phyloP scores from a whole-genome alignment of 2,888 invertebrate genomes.

The Rhyacophila evoluta region DNA sequence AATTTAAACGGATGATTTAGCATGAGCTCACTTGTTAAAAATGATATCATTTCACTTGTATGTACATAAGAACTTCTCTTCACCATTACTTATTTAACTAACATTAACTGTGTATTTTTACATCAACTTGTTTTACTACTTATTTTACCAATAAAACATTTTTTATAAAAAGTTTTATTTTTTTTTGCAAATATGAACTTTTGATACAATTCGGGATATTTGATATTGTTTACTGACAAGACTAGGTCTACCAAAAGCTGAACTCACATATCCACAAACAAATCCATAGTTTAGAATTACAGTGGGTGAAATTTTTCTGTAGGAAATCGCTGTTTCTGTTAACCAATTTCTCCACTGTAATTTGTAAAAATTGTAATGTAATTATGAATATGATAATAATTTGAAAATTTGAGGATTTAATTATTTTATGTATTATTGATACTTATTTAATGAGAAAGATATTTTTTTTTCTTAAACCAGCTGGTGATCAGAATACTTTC shows the following conservation, averaged over 20 bases:
- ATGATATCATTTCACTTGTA: slow-evolving; percentile 45
- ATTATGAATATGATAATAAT: too few species aligned
- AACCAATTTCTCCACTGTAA: too few species aligned
- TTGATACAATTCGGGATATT: not conserved
- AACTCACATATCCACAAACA: too few species aligned
- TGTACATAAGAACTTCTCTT: slow-evolving; percentile 24
- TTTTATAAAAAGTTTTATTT: slow-evolving; percentile 53
- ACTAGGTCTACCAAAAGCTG: not conserved
- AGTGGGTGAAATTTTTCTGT: too few species aligned
- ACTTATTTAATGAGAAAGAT: too few species aligned
- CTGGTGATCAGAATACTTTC: too few species aligned
- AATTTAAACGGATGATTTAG: slow-evolving; percentile 23
- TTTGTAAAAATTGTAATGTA: too few species aligned
- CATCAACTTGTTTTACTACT: slow-evolving; percentile 71
- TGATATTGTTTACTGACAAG: not conserved
- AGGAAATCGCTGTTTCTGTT: too few species aligned
- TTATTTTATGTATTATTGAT: too few species aligned
- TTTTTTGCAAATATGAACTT: slow-evolving; percentile 20
- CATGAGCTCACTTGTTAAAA: slow-evolving; percentile 48
- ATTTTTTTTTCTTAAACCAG: too few species aligned
- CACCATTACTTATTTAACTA: slow-evolving; percentile 43
- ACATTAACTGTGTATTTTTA: slow-evolving; percentile 62
- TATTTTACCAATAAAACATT: slow-evolving; percentile 69
- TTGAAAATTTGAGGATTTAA: too few species aligned
- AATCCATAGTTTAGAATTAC: too few species aligned